Conservation (phyloP, 2,797 vertebrate genomes). For the Arrhamphus sclerolepis region DNA sequence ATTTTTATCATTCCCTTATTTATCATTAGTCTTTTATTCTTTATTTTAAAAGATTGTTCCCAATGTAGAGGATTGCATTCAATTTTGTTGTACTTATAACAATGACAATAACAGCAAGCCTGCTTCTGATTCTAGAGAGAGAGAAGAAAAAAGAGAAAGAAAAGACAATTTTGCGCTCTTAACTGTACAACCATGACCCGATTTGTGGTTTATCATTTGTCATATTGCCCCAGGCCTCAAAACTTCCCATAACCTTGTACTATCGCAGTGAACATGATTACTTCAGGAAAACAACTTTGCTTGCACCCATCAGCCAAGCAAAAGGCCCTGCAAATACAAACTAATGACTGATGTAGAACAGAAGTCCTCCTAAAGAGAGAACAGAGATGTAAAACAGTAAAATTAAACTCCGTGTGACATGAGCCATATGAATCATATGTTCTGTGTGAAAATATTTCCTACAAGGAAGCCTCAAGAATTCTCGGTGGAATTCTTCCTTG, state of each 20-base stretch:
- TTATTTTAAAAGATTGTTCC: too few species aligned
- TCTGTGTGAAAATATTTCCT: background rate
- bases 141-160: too few species aligned
- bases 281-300: too few species aligned
- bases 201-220: background rate
- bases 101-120: too few species aligned
- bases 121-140: too few species aligned
- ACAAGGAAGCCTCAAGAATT: background rate
- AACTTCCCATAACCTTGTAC: too few species aligned
- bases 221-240: background rate
- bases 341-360: background rate
- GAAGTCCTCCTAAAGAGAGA: conserved; percentile 15
- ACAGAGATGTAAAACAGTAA: conserved; percentile 55
- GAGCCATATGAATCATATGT: background rate
- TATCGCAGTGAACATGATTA: too few species aligned
- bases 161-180: too few species aligned
- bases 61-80: too few species aligned
- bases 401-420: background rate
- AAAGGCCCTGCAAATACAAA: background rate
- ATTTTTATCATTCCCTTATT: too few species aligned
- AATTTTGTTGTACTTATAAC: too few species aligned
- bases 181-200: background rate
- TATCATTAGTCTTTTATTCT: too few species aligned
- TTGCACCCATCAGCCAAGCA: background rate
- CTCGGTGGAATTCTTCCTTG: conserved; percentile 31